A percentile compares a stretch with the other conserved stretches of the same genome.
Conservation (phyloP, 2,888 invertebrate genomes). For the Troides aeacus region DNA sequence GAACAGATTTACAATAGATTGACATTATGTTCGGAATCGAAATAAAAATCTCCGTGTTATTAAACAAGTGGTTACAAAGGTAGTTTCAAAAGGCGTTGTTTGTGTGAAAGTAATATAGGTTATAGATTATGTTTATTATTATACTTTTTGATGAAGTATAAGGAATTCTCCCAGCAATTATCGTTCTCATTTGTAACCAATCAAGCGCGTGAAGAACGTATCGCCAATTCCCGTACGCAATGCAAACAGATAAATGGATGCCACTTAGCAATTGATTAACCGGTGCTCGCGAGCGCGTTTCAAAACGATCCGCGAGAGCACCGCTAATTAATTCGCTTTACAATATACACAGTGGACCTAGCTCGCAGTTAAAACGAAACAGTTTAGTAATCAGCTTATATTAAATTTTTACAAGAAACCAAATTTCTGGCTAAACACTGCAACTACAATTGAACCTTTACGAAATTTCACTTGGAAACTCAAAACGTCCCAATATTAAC, state of each 20-base stretch:
- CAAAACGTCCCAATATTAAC: too few species aligned
- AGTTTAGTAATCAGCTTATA: background rate
- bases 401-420: background rate
- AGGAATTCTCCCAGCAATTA: constrained; percentile 16
- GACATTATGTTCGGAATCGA: too few species aligned
- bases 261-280: constrained; percentile 58
- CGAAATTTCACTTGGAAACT: background rate
- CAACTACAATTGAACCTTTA: background rate
- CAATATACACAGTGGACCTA: constrained; percentile 40
- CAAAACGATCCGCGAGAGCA: constrained; percentile 44
- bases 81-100: too few species aligned
- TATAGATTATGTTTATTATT: background rate
- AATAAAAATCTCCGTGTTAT: too few species aligned
- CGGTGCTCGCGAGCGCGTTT: constrained; percentile 48
- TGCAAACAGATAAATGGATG: constrained; percentile 42
- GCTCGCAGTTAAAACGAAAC: constrained; percentile 3
- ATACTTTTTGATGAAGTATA: background rate
- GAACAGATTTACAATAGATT: too few species aligned
- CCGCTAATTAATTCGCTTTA: constrained; percentile 58
- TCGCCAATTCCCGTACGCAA: constrained; percentile 33
- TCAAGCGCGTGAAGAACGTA: constrained; percentile 31
- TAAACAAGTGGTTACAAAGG: too few species aligned
- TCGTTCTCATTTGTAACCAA: constrained; percentile 11
- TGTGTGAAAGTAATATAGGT: too few species aligned
- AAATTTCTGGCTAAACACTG: background rate